Evolutionary conservation across 2,797 vertebrate species (phyloP).

Genomic region (Coreius guichenoti): DNA sequence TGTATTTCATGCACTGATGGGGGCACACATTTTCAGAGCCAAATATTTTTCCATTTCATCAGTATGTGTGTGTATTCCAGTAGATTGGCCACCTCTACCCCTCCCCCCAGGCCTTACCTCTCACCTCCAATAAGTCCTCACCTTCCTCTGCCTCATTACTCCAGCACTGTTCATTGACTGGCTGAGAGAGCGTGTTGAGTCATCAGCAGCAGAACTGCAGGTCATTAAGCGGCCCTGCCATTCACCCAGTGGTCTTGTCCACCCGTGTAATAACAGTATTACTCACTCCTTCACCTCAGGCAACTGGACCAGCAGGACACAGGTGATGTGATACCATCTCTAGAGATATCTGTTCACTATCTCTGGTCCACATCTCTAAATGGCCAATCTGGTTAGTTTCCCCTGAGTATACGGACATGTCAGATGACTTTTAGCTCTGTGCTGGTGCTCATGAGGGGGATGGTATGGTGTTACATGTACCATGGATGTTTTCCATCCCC

Average conservation of each 20-base stretch:
- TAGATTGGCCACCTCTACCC: conserved; percentile 40
- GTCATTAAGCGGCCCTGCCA: conserved; percentile 47
- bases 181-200: conserved; percentile 37
- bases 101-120: conserved; percentile 9
- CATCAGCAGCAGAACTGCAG: conserved; percentile 35
- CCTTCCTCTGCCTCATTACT: conserved; percentile 52
- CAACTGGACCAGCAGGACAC: conserved; percentile 40
- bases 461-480: conserved; percentile 56
- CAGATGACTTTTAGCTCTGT: conserved; percentile 50
- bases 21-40: background rate
- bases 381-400: conserved; percentile 51
- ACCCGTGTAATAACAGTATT: conserved; percentile 32
- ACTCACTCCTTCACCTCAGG: conserved; percentile 23
- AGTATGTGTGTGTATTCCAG: conserved; percentile 37
- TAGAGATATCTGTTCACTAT: conserved; percentile 31
- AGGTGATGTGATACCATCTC: conserved; percentile 54
- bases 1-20: background rate
- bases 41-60: conserved; percentile 14
- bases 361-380: conserved; percentile 56
- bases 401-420: conserved; percentile 48
- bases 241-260: conserved; percentile 23
- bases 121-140: conserved; percentile 35
- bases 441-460: conserved; percentile 50
- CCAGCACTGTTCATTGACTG: conserved; percentile 45
- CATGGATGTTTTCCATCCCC: conserved; percentile 57